Evolutionary conservation across 2,888 invertebrate species (phyloP).

Genomic region (Busseola fusca): DNA sequence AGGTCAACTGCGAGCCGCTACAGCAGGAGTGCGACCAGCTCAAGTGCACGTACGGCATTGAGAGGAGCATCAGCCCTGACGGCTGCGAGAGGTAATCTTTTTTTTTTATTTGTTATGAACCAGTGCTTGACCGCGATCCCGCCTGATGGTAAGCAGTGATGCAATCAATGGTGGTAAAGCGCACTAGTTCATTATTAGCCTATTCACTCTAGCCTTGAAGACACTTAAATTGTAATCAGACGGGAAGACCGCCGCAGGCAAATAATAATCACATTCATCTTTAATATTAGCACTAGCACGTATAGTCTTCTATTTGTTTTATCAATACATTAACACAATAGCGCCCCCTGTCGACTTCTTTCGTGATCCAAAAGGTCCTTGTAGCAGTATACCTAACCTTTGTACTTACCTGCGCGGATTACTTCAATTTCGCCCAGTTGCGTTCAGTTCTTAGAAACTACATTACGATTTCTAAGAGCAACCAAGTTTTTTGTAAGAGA

Average conservation of each 20-base stretch:
- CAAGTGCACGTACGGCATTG: slow-evolving; percentile 92
- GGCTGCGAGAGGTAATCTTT: slow-evolving; percentile 80
- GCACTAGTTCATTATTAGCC: too few species aligned
- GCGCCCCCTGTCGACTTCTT: too few species aligned
- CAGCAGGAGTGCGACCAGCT: slow-evolving; percentile 90
- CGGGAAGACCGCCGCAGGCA: too few species aligned
- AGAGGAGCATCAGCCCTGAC: slow-evolving; percentile 73
- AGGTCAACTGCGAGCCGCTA: slow-evolving; percentile 88
- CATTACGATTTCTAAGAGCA: neutral
- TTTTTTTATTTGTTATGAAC: too few species aligned
- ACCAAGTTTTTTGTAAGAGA: neutral
- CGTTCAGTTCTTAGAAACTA: neutral
- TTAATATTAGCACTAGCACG: neutral
- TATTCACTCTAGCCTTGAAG: too few species aligned
- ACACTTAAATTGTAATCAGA: too few species aligned
- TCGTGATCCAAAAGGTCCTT: neutral
- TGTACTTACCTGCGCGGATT: neutral
- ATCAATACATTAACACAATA: neutral
- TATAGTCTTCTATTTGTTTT: neutral
- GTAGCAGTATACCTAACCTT: neutral
- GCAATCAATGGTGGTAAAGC: too few species aligned
- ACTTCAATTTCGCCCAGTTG: neutral
- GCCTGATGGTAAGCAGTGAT: too few species aligned
- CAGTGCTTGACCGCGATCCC: too few species aligned
- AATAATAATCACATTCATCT: neutral